A percentile compares a stretch with the other conserved stretches of the same genome.
Conservation (phyloP, 2,113 vertebrate genomes). For the Indicator maculatus region DNA sequence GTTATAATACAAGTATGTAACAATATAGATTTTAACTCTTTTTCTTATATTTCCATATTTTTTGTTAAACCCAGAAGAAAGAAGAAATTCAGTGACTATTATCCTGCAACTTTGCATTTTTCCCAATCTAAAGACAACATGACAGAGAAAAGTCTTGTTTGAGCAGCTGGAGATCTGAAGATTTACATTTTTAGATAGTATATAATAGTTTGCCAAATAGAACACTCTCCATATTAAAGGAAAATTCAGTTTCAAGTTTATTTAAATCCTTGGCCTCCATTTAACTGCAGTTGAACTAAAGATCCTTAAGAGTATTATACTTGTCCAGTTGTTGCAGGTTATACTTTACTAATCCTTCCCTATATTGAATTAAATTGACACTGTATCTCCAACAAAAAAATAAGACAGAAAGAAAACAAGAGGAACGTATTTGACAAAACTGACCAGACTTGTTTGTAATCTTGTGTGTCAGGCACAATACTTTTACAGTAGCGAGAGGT, state of each 20-base stretch:
- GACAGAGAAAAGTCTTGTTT: conserved; percentile 23
- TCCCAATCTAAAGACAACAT: not conserved
- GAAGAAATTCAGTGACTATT: not conserved
- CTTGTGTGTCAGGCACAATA: not conserved
- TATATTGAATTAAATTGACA: not conserved
- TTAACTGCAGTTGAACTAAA: not conserved
- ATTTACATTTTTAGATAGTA: conserved; percentile 1
- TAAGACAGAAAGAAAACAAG: not conserved
- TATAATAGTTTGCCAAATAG: not conserved
- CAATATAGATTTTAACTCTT: not conserved
- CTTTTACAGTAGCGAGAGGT: not conserved
- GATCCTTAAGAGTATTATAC: not conserved
- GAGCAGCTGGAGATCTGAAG: conserved; percentile 11
- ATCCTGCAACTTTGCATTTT: not conserved
- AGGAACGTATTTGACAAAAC: not conserved
- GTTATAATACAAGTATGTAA: not conserved
- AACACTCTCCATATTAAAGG: not conserved
- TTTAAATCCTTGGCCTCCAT: not conserved
- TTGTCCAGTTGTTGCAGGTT: not conserved
- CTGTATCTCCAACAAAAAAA: not conserved
- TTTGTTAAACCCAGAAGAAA: not conserved
- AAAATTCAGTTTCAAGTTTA: not conserved
- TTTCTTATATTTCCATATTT: not conserved
- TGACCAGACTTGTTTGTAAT: not conserved
- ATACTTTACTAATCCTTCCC: not conserved